phyloP scores from a whole-genome alignment of 2,797 vertebrate species.

The Zalophus californianus region DNA sequence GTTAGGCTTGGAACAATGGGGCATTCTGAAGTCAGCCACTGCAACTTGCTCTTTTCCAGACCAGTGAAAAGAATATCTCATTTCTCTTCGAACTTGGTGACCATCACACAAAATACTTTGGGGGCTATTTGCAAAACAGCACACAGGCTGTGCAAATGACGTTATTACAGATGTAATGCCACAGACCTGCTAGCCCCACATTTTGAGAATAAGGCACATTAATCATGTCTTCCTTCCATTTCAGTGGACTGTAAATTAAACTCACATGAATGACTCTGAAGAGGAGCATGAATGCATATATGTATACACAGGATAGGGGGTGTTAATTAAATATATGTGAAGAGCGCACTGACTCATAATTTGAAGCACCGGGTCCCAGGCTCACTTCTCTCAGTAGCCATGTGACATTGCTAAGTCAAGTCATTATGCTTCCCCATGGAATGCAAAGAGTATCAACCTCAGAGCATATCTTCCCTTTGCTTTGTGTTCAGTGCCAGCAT shows the following conservation, averaged over 20 bases:
- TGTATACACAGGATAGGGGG: not conserved
- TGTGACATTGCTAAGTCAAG: not conserved
- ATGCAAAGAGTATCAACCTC: not conserved
- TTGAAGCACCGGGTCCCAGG: not conserved
- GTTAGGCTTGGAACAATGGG: constrained; percentile 62
- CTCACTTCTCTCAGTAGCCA: not conserved
- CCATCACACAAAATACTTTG: not conserved
- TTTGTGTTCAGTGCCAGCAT: not conserved
- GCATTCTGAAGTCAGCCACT: constrained; percentile 69
- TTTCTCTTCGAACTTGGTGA: constrained; percentile 60
- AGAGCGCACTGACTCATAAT: not conserved
- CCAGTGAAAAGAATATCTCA: constrained; percentile 53
- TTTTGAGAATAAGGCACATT: not conserved
- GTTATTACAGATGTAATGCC: not conserved
- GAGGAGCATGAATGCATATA: not conserved
- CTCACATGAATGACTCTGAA: not conserved
- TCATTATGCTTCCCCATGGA: not conserved
- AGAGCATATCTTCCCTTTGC: not conserved
- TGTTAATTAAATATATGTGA: not conserved
- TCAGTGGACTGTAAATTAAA: not conserved
- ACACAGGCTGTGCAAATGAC: not conserved
- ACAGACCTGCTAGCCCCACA: not conserved
- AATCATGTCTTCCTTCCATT: not conserved
- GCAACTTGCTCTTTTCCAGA: constrained; percentile 72
- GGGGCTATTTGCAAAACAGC: constrained; percentile 10